Conservation (phyloP, 1,140 invertebrate genomes). For the Agraylea sexmaculata region DNA sequence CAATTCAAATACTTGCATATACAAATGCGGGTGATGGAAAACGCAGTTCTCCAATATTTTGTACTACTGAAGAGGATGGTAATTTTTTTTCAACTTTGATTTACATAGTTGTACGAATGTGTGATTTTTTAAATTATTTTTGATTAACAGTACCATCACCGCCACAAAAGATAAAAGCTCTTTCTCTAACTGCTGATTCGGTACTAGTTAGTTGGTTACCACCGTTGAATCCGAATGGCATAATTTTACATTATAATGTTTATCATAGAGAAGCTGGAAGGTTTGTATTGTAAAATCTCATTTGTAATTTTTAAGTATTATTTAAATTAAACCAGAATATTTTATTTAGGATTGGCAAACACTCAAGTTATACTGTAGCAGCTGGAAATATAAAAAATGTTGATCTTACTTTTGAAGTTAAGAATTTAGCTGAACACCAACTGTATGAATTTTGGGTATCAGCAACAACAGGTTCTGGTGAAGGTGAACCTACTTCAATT, state of each 20-base stretch:
- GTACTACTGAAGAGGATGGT: constrained; percentile 65
- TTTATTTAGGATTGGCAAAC: constrained; percentile 33
- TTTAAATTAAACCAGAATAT: not conserved
- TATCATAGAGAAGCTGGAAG: constrained; percentile 58
- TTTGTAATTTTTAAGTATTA: not conserved
- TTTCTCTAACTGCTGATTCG: constrained; percentile 51
- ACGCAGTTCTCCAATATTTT: constrained; percentile 51
- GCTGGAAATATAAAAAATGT: constrained; percentile 30
- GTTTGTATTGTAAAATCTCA: constrained; percentile 26
- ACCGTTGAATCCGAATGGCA: constrained; percentile 58
- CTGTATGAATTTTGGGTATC: constrained; percentile 73
- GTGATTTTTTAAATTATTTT: constrained; percentile 9
- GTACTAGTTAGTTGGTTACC: constrained; percentile 71
- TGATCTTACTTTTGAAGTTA: constrained; percentile 46
- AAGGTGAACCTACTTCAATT: constrained; percentile 50
- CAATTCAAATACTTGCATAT: constrained; percentile 66
- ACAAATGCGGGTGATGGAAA: constrained; percentile 68
- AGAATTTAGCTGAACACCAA: constrained; percentile 48
- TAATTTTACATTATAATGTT: constrained; percentile 63
- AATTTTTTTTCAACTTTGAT: constrained; percentile 10
- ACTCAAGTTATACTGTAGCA: constrained; percentile 35
- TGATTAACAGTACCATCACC: constrained; percentile 71
- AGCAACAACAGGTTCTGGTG: constrained; percentile 60
- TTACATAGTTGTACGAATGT: not conserved
- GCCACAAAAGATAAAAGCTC: constrained; percentile 62